Percentiles rank a stretch among this genome's conserved stretches.
These are phyloP conservation scores for Girardia tigrina DNA, from an alignment of 2,888 invertebrate species.

Conservation along the genomic window DNA sequence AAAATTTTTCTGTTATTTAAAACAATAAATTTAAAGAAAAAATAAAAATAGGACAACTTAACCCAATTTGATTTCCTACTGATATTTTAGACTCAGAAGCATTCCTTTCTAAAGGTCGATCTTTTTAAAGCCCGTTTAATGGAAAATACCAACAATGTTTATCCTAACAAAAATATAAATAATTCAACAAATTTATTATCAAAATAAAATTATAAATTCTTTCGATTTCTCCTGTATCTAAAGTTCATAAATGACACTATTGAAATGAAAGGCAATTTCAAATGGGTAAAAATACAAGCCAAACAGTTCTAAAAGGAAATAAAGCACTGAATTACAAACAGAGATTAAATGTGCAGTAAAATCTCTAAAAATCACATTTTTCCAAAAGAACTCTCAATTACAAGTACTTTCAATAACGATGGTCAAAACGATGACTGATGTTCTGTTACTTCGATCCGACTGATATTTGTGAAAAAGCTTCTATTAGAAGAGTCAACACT, in stretches of 20 bases:
- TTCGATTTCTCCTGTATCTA: background rate
- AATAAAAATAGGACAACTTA: no score
- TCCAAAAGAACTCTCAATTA: background rate
- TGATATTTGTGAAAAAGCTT: background rate
- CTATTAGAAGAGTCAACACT: background rate
- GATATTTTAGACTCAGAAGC: no score
- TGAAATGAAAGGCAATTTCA: background rate
- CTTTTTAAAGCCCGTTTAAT: no score
- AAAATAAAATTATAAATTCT: background rate
- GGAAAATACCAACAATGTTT: no score
- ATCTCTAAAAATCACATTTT: background rate
- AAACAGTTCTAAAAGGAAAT: slow-evolving; percentile 3
- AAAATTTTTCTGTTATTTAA: no score
- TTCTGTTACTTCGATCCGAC: slow-evolving; percentile 9
- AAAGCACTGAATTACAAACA: slow-evolving; percentile 4
- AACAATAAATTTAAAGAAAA: no score
- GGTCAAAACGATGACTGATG: slow-evolving; percentile 12
- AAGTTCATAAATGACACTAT: background rate
- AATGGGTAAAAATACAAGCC: slow-evolving; percentile 2
- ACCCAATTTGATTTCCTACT: no score
- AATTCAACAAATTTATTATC: background rate
- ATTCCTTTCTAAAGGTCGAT: no score
- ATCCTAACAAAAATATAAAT: background rate
- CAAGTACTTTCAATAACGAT: background rate
- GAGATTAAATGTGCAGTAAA: background rate